Conservation (phyloP, 2,797 vertebrate species). For the Pseudotriccus pelzelni region DNA sequence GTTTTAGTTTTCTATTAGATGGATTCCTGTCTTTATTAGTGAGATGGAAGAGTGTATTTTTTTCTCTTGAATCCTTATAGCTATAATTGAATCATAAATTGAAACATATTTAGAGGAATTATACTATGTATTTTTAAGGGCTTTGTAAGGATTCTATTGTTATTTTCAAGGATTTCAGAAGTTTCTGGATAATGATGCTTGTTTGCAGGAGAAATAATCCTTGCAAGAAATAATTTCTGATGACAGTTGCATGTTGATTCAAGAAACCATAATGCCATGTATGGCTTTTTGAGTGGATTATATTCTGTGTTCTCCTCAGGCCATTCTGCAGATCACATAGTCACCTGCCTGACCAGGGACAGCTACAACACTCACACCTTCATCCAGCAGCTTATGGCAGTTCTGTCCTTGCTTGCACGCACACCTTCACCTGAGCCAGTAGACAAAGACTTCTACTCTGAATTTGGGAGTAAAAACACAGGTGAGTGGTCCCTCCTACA, state of each 20-base stretch:
- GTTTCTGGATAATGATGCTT: not conserved
- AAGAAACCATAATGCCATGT: not conserved
- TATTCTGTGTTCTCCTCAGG: conserved; percentile 72
- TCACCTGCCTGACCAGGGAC: conserved; percentile 93
- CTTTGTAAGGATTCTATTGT: not conserved
- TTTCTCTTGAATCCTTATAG: not conserved
- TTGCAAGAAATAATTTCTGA: not conserved
- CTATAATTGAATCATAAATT: accelerated
- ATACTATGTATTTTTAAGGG: not conserved
- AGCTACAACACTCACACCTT: conserved; percentile 91
- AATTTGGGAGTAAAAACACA: conserved; percentile 89
- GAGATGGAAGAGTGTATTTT: not conserved
- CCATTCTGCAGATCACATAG: conserved; percentile 83
- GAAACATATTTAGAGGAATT: not conserved
- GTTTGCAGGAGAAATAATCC: not conserved
- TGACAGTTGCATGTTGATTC: not conserved
- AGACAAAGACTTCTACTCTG: conserved; percentile 96
- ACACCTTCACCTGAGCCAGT: conserved; percentile 90
- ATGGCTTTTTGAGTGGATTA: not conserved
- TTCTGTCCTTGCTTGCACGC: conserved; percentile 87
- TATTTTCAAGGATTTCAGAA: not conserved
- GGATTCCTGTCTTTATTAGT: not conserved
- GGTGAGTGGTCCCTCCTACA: conserved; percentile 70
- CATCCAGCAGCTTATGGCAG: conserved; percentile 93
- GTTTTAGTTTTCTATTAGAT: not conserved